These are phyloP conservation scores for Brachirus orientalis DNA, from an alignment of 2,113 vertebrate species.

Conservation along the genomic window DNA sequence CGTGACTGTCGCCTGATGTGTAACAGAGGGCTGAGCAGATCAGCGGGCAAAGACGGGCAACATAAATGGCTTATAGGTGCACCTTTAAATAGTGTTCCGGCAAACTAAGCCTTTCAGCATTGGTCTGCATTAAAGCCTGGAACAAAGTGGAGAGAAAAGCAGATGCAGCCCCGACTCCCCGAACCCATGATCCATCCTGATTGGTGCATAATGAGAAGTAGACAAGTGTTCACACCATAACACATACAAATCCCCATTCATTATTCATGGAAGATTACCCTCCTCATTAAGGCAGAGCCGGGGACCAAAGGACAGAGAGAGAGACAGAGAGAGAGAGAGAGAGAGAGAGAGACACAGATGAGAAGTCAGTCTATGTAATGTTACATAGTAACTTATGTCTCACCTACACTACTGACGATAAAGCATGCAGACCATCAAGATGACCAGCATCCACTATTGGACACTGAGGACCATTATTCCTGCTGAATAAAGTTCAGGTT, in stretches of 20 bases:
- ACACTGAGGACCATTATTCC: conserved; percentile 29
- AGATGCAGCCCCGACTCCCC: conserved; percentile 64
- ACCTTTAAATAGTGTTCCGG: conserved; percentile 59
- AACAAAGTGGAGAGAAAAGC: conserved; percentile 72
- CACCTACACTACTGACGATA: conserved; percentile 5
- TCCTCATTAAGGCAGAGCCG: conserved; percentile 74
- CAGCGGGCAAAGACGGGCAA: conserved; percentile 29
- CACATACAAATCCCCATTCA: conserved; percentile 79
- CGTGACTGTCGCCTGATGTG: conserved; percentile 20
- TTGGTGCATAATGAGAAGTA: conserved; percentile 79
- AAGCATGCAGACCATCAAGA: conserved; percentile 39
- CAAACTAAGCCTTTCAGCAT: conserved; percentile 54
- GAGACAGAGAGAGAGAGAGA: conserved; percentile 32
- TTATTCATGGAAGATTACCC: conserved; percentile 81
- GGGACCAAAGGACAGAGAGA: conserved; percentile 47
- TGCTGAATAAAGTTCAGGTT: conserved; percentile 58
- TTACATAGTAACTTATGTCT: too few species aligned
- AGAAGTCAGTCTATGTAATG: conserved; percentile 28
- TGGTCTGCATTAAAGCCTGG: conserved; percentile 66
- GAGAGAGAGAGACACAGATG: conserved; percentile 24
- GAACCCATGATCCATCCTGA: conserved; percentile 72
- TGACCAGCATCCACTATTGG: conserved; percentile 41
- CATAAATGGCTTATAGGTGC: conserved; percentile 62
- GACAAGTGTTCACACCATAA: conserved; percentile 75
- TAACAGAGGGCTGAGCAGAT: conserved; percentile 31